A percentile compares a stretch with the other conserved stretches of the same genome.
These are phyloP conservation scores for Leucophenga maculata DNA, from an alignment of 2,888 invertebrate genomes.

Conservation along the genomic window DNA sequence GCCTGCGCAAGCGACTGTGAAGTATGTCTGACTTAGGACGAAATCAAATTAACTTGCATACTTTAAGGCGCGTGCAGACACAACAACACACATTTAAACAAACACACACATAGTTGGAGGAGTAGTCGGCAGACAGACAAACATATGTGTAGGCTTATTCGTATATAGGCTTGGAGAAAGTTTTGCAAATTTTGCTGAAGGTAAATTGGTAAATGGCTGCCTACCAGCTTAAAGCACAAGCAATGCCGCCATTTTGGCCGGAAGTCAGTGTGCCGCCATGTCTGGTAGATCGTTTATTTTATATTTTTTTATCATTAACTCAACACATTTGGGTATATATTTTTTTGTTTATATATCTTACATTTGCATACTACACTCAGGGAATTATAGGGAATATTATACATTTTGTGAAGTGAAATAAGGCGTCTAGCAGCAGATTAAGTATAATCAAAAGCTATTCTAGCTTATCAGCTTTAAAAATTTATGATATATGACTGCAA, in stretches of 20 bases:
- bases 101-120: constrained; percentile 48
- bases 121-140: not conserved
- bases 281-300: constrained; percentile 35
- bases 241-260: not conserved
- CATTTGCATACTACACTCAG: too few relatives aligned
- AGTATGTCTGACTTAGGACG: constrained; percentile 50
- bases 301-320: constrained; percentile 54
- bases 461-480: too few relatives aligned
- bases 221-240: not conserved
- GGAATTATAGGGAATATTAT: too few relatives aligned
- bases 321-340: constrained; percentile 51
- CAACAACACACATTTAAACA: constrained; percentile 4
- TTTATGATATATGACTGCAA: too few relatives aligned
- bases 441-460: too few relatives aligned
- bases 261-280: constrained; percentile 39
- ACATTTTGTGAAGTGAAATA: too few relatives aligned
- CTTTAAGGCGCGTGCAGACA: constrained; percentile 41
- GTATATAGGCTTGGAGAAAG: not conserved
- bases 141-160: not conserved
- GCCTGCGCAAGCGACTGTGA: constrained; percentile 32
- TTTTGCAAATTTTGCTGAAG: constrained; percentile 21
- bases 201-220: constrained; percentile 35
- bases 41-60: constrained; percentile 65
- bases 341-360: too few relatives aligned
- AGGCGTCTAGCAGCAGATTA: too few relatives aligned